Base-by-base conservation (phyloP, 2,113 vertebrate species). In the Cisticola juncidis region DNA sequence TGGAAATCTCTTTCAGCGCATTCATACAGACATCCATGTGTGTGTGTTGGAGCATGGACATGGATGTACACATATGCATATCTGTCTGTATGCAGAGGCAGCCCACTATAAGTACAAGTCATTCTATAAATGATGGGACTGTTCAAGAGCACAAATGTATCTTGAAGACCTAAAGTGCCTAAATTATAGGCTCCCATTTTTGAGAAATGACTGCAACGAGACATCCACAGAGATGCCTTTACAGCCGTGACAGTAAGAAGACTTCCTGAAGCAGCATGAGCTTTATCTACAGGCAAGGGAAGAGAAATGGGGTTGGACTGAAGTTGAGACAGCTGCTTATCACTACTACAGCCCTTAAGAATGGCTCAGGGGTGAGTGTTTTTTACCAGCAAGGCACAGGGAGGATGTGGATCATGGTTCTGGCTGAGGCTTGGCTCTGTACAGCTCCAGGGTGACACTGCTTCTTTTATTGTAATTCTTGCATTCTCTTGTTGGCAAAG, bases 161-260 rank as follows among this genome's bases (percentile, higher is more conserved):
- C 95, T 95, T 85, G 89, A 95, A 96, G 81, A 88, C 15, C 35
- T 70, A 65, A 94, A 93, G 81, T 29, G 5, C 74, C 95, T 88
- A 48, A 90, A 61, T 86, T 86, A 74, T 53, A 77, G 61, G 53
- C 74, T 81, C 15, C 82, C 23, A 70, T 91, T 95, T 94, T 33
- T 73, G 70, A 77, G 18, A 38, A 62, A 8, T 45, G 70, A 40
- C 7, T 2, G 13, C 87, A 88, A 71, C 9, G 70, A 90, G 58
- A 50, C 13, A 9, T 87, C 87, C 94, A 56, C 33, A 91, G 48
- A 84, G 76, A 57, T n/a, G 31, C 65, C 61, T 90, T 90, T 56
- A 50, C 68, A 95, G 40, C 26, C 40, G 31, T 11, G 79, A 72
- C 76, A 72, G 6, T 8, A 72, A 51, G 62, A 50, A 5, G 3